Base-by-base conservation (phyloP, 2,797 vertebrate genomes). In the Danio kyathit region DNA sequence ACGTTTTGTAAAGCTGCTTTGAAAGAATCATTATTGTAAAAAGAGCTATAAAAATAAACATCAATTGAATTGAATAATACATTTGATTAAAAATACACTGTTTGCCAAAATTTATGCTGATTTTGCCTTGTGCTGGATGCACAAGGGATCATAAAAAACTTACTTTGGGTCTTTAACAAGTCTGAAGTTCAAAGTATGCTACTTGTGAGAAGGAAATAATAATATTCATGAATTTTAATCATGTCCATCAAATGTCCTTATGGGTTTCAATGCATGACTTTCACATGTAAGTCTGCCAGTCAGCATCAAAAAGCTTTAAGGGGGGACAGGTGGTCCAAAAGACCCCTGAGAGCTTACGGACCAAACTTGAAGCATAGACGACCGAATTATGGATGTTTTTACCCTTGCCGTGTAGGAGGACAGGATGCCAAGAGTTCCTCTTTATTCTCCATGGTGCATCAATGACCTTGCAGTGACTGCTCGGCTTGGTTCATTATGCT, bases 201-300 rank as follows among this genome's bases (percentile, higher is more conserved):
- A 29, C 21, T 65, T 76, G 64, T 70, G 74, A 82, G 71, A 77
- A 74, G 48, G 17, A 69, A 65, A 72, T 52, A 81, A 70, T 54
- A 83, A 66, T 40, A 72, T 54, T 43, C 72, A 80, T 74, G 71
- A 83, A 73, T 70, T 79, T 65, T 73, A 83, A 87, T 87, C 76
- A 85, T 57, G 69, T 56, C 67, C 81, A 76, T 78, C 79, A 74
- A 74, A 57, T 16, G 70, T 74, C 76, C 73, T 56, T 52, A 44
- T 43, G 61, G 67, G 59, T 61, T 71, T 63, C 54, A 51, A 38
- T 48, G 43, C 19, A 70, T 84, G 60, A 69, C 75, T 75, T 79
- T 79, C 76, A 77, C 59, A 77, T 69, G 59, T 38, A 66, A 74
- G 67, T n/a, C 69, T 56, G 70, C 78, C 78, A 72, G 74, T 70